Conservation (phyloP, 1,140 invertebrate genomes). For the Wasmannia auropunctata region DNA sequence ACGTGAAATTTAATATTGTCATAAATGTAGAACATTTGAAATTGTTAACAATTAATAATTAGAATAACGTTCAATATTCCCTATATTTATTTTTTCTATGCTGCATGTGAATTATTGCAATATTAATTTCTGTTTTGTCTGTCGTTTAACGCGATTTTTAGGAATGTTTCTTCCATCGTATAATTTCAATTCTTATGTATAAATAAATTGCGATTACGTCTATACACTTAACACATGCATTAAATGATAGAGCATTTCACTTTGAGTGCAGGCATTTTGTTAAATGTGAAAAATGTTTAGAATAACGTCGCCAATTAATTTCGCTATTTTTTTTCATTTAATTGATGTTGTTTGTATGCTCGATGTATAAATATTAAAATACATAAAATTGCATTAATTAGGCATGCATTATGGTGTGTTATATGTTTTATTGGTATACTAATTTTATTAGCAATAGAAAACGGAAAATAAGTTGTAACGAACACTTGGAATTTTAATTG, state of each 20-base stretch:
- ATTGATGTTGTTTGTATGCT: neutral
- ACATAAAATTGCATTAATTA: conserved; percentile 7
- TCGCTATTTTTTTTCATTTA: neutral
- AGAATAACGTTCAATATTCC: neutral
- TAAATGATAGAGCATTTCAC: neutral
- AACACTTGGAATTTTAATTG: neutral
- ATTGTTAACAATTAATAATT: neutral
- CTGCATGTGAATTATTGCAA: neutral
- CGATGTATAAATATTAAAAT: conserved; percentile 7
- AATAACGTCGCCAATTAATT: neutral
- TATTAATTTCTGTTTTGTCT: neutral
- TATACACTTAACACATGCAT: neutral
- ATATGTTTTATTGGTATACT: neutral
- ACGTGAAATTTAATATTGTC: neutral
- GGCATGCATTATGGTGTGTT: neutral
- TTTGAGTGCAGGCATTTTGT: neutral
- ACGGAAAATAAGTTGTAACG: no score
- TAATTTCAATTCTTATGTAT: neutral
- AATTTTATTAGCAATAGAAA: neutral
- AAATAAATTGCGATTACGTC: neutral
- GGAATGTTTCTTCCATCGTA: neutral
- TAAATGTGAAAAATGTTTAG: neutral
- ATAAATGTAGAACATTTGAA: neutral
- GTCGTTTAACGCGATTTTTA: neutral
- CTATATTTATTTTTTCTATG: neutral